These are phyloP conservation scores for Eugnorisma glareosa DNA, from an alignment of 2,888 invertebrate species.

Conservation along the genomic window DNA sequence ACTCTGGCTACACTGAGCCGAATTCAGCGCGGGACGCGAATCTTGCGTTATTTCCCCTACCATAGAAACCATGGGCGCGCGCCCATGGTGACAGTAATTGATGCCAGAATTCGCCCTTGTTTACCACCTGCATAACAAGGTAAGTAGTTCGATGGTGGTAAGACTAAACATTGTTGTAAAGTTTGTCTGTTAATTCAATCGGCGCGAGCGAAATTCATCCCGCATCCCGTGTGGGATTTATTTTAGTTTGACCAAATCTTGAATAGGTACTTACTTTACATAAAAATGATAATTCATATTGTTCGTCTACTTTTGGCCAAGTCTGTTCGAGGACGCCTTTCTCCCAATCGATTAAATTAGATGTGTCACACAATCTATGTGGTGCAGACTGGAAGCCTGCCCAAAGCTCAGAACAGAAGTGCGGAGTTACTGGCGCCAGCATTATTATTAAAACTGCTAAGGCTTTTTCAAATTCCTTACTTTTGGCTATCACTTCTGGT, in stretches of 20 bases:
- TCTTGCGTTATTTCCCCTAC: background rate
- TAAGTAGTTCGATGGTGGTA: background rate
- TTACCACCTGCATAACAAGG: background rate
- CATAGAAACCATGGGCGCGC: background rate
- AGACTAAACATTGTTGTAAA: background rate
- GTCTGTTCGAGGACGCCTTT: conserved; percentile 93
- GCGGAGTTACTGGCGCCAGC: conserved; percentile 97
- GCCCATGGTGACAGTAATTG: background rate
- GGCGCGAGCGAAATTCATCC: background rate
- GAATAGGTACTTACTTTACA: conserved; percentile 89
- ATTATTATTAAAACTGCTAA: conserved; percentile 95
- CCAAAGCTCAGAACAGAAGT: conserved; percentile 98
- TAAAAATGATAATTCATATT: conserved; percentile 92
- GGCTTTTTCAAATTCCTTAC: conserved; percentile 94
- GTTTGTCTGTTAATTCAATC: background rate
- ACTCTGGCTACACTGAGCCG: background rate
- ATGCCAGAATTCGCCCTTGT: background rate
- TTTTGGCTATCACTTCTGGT: conserved; percentile 91
- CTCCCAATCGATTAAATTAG: conserved; percentile 92
- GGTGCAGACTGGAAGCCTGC: conserved; percentile 93
- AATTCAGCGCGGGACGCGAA: background rate
- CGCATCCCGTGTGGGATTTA: background rate
- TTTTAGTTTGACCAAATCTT: conserved; percentile 7
- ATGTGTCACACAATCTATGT: conserved; percentile 86
- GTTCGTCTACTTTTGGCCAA: conserved; percentile 94